These are phyloP conservation scores for Artemia sp. DNA, from an alignment of 2,888 invertebrate species.

Conservation along the genomic window DNA sequence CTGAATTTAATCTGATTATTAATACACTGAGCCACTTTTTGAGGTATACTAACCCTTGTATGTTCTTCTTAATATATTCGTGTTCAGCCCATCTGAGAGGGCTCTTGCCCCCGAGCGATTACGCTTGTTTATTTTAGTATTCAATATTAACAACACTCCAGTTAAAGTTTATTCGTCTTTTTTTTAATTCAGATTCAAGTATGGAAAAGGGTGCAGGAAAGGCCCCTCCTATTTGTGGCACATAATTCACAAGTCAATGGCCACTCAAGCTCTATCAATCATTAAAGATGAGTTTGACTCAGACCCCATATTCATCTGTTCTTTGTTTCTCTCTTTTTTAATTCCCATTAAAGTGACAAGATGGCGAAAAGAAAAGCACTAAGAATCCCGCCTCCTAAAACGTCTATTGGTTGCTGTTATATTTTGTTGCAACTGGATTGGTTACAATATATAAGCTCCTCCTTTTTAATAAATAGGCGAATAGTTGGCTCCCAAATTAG, in stretches of 20 bases:
- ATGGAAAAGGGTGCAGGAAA: too few species aligned
- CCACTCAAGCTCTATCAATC: constrained; percentile 10
- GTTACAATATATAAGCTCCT: neutral
- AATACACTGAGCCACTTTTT: too few species aligned
- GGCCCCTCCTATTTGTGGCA: constrained; percentile 2
- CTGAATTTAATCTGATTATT: too few species aligned
- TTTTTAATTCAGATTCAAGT: too few species aligned
- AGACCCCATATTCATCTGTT: constrained; percentile 2
- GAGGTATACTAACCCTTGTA: too few species aligned
- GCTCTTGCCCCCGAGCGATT: too few species aligned
- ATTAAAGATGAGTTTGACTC: constrained; percentile 4
- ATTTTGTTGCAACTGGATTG: neutral
- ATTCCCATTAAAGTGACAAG: constrained; percentile 11
- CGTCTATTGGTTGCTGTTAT: neutral
- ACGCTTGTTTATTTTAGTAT: too few species aligned
- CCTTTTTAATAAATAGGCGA: neutral
- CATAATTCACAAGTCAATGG: constrained; percentile 9
- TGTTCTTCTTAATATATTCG: too few species aligned
- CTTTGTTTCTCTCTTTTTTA: constrained; percentile 13
- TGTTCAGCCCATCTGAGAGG: too few species aligned
- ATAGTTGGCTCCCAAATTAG: constrained; percentile 13
- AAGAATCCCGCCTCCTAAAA: neutral
- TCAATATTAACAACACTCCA: too few species aligned
- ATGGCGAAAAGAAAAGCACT: neutral
- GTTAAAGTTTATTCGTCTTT: too few species aligned